Evolutionary conservation across 2,113 vertebrate species (phyloP).

Genomic region (Uria lomvia): DNA sequence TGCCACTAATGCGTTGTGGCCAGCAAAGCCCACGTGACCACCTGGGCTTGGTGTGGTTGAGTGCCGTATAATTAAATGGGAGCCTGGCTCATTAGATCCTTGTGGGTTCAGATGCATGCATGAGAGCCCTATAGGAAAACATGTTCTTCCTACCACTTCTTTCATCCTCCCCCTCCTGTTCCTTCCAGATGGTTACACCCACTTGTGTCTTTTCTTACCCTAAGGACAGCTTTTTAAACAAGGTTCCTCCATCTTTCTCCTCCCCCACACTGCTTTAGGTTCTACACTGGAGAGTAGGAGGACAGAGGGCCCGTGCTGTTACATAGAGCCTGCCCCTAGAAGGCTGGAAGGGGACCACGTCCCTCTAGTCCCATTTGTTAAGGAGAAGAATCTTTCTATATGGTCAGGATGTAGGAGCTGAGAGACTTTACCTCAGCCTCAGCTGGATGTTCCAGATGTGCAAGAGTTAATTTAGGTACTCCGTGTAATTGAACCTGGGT

Average conservation of each 20-base stretch:
- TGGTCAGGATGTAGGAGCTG: background rate
- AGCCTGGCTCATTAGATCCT: slow-evolving; percentile 8
- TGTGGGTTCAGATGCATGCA: slow-evolving; percentile 16
- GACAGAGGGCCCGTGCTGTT: background rate
- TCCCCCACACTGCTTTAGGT: background rate
- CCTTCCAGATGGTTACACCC: slow-evolving; percentile 64
- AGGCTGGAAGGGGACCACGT: background rate
- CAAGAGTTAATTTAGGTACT: background rate
- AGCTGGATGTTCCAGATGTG: background rate
- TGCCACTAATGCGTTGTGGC: background rate
- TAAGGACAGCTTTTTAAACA: slow-evolving; percentile 54
- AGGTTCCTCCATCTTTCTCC: slow-evolving; percentile 19
- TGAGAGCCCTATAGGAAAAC: slow-evolving; percentile 44
- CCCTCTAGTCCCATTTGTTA: background rate
- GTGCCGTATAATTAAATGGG: background rate
- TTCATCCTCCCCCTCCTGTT: slow-evolving; percentile 55
- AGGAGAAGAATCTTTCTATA: background rate
- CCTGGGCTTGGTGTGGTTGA: background rate
- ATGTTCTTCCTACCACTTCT: slow-evolving; percentile 52
- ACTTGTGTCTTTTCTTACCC: slow-evolving; percentile 67
- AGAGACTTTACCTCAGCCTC: background rate
- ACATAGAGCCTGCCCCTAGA: background rate
- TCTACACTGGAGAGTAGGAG: background rate
- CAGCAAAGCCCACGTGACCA: background rate
- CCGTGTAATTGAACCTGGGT: background rate